A percentile compares a stretch with the other conserved stretches of the same genome.
These are phyloP conservation scores for Calephelis perditalis DNA, from an alignment of 2,888 invertebrate species.

Conservation along the genomic window DNA sequence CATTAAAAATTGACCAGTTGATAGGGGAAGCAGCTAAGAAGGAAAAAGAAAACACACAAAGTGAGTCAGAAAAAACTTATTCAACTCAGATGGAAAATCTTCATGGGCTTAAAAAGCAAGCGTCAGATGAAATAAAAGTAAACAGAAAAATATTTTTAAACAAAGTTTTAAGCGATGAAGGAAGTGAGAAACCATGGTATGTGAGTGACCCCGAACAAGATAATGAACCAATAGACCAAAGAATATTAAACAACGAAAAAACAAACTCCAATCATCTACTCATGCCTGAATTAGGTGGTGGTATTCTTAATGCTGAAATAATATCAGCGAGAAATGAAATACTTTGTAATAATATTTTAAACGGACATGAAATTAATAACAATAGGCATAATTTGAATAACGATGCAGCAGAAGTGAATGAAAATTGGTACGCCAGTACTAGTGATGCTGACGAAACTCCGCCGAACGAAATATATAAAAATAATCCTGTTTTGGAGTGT, in stretches of 20 bases:
- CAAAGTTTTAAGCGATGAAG: constrained; percentile 63
- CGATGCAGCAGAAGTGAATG: constrained; percentile 70
- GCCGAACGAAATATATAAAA: constrained; percentile 83
- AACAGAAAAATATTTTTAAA: constrained; percentile 65
- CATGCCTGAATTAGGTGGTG: constrained; percentile 45
- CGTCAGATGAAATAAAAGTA: constrained; percentile 67
- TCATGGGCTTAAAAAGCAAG: constrained; percentile 75
- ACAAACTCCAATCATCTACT: constrained; percentile 60
- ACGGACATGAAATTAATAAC: constrained; percentile 51
- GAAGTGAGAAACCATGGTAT: constrained; percentile 70
- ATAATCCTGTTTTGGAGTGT: constrained; percentile 91
- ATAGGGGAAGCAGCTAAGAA: constrained; percentile 63
- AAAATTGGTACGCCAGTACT: constrained; percentile 89
- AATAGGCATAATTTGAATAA: constrained; percentile 44
- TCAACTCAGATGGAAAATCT: constrained; percentile 76
- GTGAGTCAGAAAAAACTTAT: constrained; percentile 69
- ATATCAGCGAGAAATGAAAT: constrained; percentile 68
- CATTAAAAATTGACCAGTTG: constrained; percentile 76
- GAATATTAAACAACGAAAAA: constrained; percentile 47
- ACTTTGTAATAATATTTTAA: constrained; percentile 57
- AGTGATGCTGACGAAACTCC: constrained; percentile 88
- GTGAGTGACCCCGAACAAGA: constrained; percentile 74
- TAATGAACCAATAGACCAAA: constrained; percentile 56
- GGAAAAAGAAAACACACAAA: constrained; percentile 47
- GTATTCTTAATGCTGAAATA: constrained; percentile 51